These are phyloP conservation scores for Eilema caniola DNA, from an alignment of 2,888 invertebrate genomes.

Conservation along the genomic window DNA sequence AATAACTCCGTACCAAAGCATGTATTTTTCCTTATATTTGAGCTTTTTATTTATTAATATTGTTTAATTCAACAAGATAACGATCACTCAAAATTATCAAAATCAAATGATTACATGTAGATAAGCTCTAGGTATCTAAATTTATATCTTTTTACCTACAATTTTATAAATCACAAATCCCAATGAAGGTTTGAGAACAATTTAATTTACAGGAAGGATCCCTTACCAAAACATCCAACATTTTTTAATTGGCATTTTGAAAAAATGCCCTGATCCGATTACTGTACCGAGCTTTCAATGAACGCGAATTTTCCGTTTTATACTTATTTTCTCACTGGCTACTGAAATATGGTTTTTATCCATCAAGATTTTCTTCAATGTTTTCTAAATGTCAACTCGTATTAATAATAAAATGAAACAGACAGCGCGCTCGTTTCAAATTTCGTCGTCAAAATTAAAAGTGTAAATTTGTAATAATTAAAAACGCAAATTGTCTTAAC, in stretches of 20 bases:
- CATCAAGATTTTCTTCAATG: conserved; percentile 37
- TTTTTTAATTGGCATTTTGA: conserved; percentile 83
- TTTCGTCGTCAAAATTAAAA: too few relatives aligned
- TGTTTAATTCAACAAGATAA: background rate
- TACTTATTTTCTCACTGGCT: conserved; percentile 52
- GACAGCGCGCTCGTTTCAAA: background rate
- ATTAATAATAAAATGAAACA: background rate
- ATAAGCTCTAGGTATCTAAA: too few relatives aligned
- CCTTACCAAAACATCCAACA: conserved; percentile 67
- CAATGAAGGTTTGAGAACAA: conserved; percentile 55
- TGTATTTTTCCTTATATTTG: too few relatives aligned
- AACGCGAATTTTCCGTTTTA: conserved; percentile 65
- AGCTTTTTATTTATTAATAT: too few relatives aligned
- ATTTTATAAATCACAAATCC: conserved; percentile 50
- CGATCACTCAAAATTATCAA: too few relatives aligned
- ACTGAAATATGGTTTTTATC: conserved; percentile 53
- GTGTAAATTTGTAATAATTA: too few relatives aligned
- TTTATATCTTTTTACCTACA: conserved; percentile 46
- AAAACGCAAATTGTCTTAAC: too few relatives aligned
- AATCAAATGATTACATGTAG: too few relatives aligned
- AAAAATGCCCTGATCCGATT: conserved; percentile 79
- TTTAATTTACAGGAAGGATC: conserved; percentile 74
- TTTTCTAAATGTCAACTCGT: background rate
- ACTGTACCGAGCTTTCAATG: conserved; percentile 70
- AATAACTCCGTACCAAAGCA: too few relatives aligned